Percentiles rank a stretch among this genome's conserved stretches.
Evolutionary conservation across 1,140 invertebrate genomes (phyloP).

Genomic region (Zaprionus nigranus): DNA sequence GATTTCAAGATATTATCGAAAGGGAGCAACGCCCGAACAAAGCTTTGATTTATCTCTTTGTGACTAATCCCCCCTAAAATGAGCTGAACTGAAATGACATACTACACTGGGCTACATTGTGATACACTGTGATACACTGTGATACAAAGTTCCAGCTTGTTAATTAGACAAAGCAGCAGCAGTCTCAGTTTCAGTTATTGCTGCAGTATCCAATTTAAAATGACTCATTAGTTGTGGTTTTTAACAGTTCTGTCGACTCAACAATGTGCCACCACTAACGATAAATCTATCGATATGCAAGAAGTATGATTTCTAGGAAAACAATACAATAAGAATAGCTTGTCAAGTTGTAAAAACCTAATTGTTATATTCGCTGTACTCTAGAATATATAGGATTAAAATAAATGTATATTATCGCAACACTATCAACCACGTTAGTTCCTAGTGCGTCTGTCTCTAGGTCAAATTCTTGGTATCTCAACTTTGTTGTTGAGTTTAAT

Average conservation of each 20-base stretch:
- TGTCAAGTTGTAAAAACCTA: too few relatives aligned
- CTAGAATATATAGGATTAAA: too few relatives aligned
- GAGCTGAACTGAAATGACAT: background rate
- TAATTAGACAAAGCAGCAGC: background rate
- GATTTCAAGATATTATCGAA: constrained; percentile 3
- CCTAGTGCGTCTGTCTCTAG: constrained; percentile 2
- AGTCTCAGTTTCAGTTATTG: background rate
- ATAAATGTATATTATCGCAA: too few relatives aligned
- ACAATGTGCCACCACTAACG: too few relatives aligned
- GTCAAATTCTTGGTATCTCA: constrained; percentile 1
- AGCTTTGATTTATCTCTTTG: constrained; percentile 5
- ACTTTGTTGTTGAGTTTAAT: background rate
- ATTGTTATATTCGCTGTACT: too few relatives aligned
- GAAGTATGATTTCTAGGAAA: too few relatives aligned
- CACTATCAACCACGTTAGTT: background rate
- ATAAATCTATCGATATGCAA: too few relatives aligned
- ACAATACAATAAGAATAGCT: too few relatives aligned
- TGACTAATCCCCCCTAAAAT: background rate
- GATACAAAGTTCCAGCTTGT: background rate
- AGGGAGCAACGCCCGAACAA: constrained; percentile 1
- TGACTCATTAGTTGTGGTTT: background rate
- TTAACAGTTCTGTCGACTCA: too few relatives aligned
- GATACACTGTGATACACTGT: background rate
- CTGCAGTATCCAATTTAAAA: background rate
- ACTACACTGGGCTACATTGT: background rate